Percentiles rank a stretch among this genome's conserved stretches.
Evolutionary conservation across 2,888 invertebrate genomes (phyloP).

Genomic region (Drosophila siamana): DNA sequence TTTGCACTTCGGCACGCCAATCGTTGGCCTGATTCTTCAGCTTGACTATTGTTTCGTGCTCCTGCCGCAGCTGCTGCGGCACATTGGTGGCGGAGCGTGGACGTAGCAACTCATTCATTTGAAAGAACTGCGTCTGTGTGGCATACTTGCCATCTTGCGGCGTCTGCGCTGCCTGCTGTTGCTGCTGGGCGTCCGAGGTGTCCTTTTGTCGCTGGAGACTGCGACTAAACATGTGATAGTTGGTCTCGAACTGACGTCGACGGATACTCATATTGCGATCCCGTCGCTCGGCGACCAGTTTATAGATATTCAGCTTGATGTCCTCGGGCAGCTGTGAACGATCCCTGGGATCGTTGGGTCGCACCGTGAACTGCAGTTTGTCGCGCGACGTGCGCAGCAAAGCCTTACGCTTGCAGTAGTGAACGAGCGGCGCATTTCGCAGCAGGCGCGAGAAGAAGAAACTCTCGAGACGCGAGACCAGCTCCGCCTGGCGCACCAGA

Average conservation of each 20-base stretch:
- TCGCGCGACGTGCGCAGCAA: conserved; percentile 91
- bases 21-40: conserved; percentile 77
- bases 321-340: conserved; percentile 90
- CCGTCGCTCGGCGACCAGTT: conserved; percentile 90
- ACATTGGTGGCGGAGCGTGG: conserved; percentile 84
- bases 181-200: conserved; percentile 6
- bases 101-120: conserved; percentile 76
- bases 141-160: conserved; percentile 10
- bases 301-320: conserved; percentile 90
- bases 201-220: conserved; percentile 73
- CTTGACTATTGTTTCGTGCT: conserved; percentile 66
- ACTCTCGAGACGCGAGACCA: conserved; percentile 93
- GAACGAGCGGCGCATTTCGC: conserved; percentile 89
- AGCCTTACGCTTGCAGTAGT: conserved; percentile 90
- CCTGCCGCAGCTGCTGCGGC: conserved; percentile 71
- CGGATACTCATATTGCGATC: conserved; percentile 87
- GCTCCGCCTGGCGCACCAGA: conserved; percentile 92
- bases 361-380: conserved; percentile 90
- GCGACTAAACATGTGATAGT: conserved; percentile 83
- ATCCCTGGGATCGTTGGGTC: conserved; percentile 94
- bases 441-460: conserved; percentile 92
- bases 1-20: conserved; percentile 74
- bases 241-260: conserved; percentile 85
- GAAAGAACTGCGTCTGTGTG: conserved; percentile 39
- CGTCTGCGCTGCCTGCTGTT: neutral